Evolutionary conservation across 2,113 vertebrate genomes (phyloP).

Genomic region (Elaphurus davidianus): DNA sequence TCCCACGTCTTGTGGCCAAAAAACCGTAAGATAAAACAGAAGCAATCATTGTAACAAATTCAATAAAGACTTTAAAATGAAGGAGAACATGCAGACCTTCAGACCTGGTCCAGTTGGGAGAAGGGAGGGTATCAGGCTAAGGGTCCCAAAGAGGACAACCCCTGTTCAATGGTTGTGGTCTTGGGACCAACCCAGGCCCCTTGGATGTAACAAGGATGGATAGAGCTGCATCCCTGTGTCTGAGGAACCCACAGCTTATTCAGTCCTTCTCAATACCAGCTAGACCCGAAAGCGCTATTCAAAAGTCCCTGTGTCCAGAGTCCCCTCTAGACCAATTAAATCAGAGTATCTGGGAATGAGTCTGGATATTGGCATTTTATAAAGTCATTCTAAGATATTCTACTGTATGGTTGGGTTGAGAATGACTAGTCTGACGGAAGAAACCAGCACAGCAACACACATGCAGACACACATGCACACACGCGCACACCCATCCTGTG

Average conservation of each 20-base stretch:
- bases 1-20: background rate
- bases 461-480: background rate
- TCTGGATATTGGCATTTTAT: background rate
- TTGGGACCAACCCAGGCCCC: background rate
- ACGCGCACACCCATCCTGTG: accelerated
- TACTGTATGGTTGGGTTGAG: background rate
- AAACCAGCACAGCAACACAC: background rate
- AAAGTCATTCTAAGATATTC: background rate
- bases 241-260: background rate
- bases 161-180: background rate
- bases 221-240: background rate
- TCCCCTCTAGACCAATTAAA: background rate
- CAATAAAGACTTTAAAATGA: background rate
- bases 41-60: background rate
- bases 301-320: background rate
- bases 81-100: accelerated
- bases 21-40: background rate
- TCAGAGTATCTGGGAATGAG: background rate
- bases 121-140: background rate
- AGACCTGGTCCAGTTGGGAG: background rate
- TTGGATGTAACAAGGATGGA: background rate
- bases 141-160: background rate
- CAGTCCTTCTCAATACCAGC: background rate
- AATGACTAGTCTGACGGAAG: background rate
- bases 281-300: background rate